A percentile compares a stretch with the other conserved stretches of the same genome.
phyloP scores from a whole-genome alignment of 2,113 vertebrate genomes.

The Heterotis niloticus region DNA sequence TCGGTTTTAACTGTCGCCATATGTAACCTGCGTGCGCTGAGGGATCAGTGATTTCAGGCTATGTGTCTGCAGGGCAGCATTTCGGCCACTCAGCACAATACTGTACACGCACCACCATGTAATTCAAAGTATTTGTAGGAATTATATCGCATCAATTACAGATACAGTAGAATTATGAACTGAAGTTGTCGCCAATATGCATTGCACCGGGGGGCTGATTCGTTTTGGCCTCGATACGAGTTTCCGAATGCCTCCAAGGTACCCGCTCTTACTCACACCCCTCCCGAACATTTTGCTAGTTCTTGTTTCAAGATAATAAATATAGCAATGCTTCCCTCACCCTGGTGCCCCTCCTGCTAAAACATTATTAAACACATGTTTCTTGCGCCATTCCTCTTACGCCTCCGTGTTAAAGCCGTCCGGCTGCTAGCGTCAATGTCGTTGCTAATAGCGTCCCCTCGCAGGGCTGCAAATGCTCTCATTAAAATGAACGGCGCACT shows the following conservation, averaged over 20 bases:
- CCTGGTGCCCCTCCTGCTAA: slow-evolving; percentile 44
- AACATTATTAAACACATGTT: slow-evolving; percentile 54
- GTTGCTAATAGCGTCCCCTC: slow-evolving; percentile 53
- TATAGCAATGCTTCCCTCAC: slow-evolving; percentile 53
- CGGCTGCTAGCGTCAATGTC: slow-evolving; percentile 45
- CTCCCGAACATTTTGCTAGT: slow-evolving; percentile 29
- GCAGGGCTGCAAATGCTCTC: slow-evolving; percentile 37
- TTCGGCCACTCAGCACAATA: background rate
- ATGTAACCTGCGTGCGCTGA: background rate
- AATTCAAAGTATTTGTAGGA: too few species aligned
- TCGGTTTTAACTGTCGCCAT: background rate
- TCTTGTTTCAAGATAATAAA: slow-evolving; percentile 53
- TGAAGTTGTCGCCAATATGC: background rate
- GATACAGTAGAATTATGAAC: background rate
- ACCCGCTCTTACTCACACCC: too few species aligned
- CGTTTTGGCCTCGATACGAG: background rate
- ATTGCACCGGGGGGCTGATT: background rate
- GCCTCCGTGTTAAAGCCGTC: slow-evolving; percentile 47
- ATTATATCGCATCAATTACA: too few species aligned
- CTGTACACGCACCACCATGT: background rate
- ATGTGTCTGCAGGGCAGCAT: too few species aligned
- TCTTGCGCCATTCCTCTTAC: slow-evolving; percentile 41
- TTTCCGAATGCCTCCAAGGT: too few species aligned
- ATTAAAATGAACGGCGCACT: slow-evolving; percentile 45
- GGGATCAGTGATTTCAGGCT: slow-evolving; percentile 10